Evolutionary conservation across 2,888 invertebrate genomes (phyloP), one percentile per base, ranked within the genome.

Genomic region (Sialis lutaria): DNA sequence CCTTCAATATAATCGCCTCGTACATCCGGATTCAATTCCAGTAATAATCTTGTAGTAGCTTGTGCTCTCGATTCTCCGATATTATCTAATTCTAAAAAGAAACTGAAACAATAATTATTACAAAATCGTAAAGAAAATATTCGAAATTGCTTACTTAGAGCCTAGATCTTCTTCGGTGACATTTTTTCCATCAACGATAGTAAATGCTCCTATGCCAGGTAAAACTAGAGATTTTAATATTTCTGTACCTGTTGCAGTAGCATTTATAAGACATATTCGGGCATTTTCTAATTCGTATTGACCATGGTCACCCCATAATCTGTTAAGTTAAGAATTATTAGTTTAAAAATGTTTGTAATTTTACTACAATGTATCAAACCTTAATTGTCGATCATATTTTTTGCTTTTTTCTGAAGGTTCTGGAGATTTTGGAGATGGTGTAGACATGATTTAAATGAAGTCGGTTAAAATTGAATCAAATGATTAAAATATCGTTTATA

Each of bases 251-350:
- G 91, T 71, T 6, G 88, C 89, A 40, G 85, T 89, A 1, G 92
- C 95, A 67, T 95, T 93, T 52, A 98, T 82, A 30, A 98, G 64
- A 63, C 96, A 97, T 55, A 97, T 79, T 62, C 88, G 85, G 10
- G 93, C 82, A 51, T 75, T 74, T 71, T 97, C 96, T 48, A 98
- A 69, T 4, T 86, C 74, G 52, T 74, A 67, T 67, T 98, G 98
- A 0, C 98, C 98, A 67, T 96, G 93, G 62, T 98, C 97, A 51
- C 97, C 97, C 98, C 98, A 99, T 56, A 99, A 73, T 60, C 91
- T 87, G 56, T 2, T 51, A 53, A 46, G 33, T 7, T 8, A 9
- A 13, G 8, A 33, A 44, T 46, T 31, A 34, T 33, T 44, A 22
- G 22, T 22, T 22, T 22, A 22, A 22, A 22, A 22, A 22, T 22